Evolutionary conservation across 30 jellyfish, hydroid and myxozoan species (phyloP), one percentile per base, ranked within the genome.

Genomic region (Clytia hemisphaerica): DNA sequence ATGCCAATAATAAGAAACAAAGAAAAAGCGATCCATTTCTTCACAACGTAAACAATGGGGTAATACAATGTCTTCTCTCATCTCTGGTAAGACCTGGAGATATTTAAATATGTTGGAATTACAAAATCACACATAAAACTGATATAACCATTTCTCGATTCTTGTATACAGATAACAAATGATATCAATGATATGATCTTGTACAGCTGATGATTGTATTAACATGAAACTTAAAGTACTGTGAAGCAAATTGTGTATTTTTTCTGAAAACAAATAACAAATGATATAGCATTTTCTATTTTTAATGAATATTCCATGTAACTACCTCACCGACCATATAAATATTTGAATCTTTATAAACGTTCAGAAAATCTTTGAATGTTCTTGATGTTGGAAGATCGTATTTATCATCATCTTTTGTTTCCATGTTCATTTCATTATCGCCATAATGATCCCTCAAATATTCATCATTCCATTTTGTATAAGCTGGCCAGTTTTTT

Each of bases 1-100:
- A 35, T 70, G 80, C 94, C 94, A 83, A 34, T 70, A 73, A 48
- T 27, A 83, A 29, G 94, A 73, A 21, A 83, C 90, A 62, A 83
- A 83, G 71, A 83, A 83, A 61, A 54, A 83, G 60, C 67, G 82
- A 55, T 83, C 86, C 48, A 83, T 66, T 46, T 83, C 94, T 47
- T 83, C 94, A 83, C 94, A 83, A 15, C 89, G 80, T 53, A 83
- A 45, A 31, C 94, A 83, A 26, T 67, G 37, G 30, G 94, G 94
- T 49, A 83, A 40, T 22, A 74, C 38, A 27, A 83, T 58, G 37
- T 83, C 94, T 3, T 83, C 89, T 68, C 84, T 57, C 94, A 83
- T 83, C 45, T 60, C 66, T 65, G 94, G 90, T 22, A 72, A n/a
- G 6, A 83, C 60, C 60, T 46, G 2, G 6, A 46, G 25, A 46